Evolutionary conservation across 2,113 vertebrate genomes (phyloP).

Genomic region (Cepphus grylle): DNA sequence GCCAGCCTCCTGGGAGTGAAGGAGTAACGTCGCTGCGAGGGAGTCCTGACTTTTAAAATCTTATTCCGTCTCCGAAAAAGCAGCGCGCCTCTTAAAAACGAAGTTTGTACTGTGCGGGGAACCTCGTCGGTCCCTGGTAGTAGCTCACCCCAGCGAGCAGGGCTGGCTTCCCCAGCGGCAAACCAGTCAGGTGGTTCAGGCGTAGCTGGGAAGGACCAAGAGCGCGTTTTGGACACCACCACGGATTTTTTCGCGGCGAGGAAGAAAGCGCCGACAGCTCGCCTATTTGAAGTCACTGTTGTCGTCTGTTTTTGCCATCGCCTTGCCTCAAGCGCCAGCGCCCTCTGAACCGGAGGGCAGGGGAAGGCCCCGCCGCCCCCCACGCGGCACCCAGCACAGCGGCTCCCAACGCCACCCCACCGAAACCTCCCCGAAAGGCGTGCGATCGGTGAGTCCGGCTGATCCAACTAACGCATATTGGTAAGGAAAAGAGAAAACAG

Average conservation of each 20-base stretch:
- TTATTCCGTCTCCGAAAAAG: neutral
- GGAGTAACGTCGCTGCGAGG: neutral
- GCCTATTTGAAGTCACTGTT: fast-evolving
- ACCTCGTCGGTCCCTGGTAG: neutral
- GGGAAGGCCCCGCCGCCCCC: neutral
- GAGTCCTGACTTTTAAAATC: neutral
- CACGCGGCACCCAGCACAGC: fast-evolving
- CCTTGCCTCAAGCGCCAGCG: neutral
- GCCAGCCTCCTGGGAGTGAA: fast-evolving
- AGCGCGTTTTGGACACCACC: too few relatives aligned
- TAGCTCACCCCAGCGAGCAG: fast-evolving
- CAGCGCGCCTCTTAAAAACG: neutral
- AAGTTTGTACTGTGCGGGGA: neutral
- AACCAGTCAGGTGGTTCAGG: neutral
- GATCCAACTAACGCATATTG: too few relatives aligned
- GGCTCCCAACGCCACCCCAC: fast-evolving
- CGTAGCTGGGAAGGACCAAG: neutral
- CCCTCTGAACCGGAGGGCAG: neutral
- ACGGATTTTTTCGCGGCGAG: neutral
- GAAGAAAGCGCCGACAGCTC: neutral
- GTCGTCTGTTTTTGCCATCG: neutral
- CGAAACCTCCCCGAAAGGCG: neutral
- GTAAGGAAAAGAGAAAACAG: neutral
- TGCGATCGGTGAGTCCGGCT: neutral
- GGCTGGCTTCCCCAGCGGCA: neutral